Evolutionary conservation across 2,888 invertebrate species (phyloP), one percentile per base, ranked within the genome.

Genomic region (Biston stratarius): DNA sequence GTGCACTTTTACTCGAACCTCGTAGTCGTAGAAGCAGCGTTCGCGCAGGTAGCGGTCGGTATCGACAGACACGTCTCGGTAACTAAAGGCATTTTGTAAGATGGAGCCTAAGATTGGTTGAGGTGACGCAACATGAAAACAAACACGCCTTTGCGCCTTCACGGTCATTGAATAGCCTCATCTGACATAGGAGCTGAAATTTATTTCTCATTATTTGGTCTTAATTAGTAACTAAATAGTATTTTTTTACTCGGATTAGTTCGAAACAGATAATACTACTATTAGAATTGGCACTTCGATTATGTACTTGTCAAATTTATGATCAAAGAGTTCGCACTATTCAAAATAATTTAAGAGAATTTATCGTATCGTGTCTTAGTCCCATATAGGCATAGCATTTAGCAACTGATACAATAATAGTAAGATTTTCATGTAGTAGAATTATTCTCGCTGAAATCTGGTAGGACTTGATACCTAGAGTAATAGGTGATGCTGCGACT

Each of bases 71-170:
- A 76, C 76, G 75, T 77, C 73, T 77, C 74, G 74, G 73, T 75
- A 69, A 80, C 76, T 77, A 77, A 77, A 75, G 79, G 74, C 72
- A 75, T 73, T 70, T 74, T 77, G 74, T 78, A 75, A 80, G 79
- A 83, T 78, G 74, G 77, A 79, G 79, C 79, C 76, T 77, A 69
- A 69, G 77, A 76, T 82, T 77, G 76, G 74, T 58, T 34, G 70
- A 79, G 81, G 56, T 92, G 91, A 92, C 92, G 92, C 88, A 91
- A 92, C 79, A 83, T 82, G 83, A 90, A 92, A 91, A 91, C 85
- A 91, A 89, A 90, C 87, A 87, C 82, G 77, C 75, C 73, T 72
- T 74, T 75, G 67, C 70, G 71, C 73, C 70, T 76, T 81, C 85
- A 85, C 83, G 86, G 87, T 58, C 66, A 56, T 68, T 14, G 55